These are phyloP conservation scores for Jordanella pulchra DNA, from an alignment of 2,797 vertebrate genomes.

Conservation along the genomic window DNA sequence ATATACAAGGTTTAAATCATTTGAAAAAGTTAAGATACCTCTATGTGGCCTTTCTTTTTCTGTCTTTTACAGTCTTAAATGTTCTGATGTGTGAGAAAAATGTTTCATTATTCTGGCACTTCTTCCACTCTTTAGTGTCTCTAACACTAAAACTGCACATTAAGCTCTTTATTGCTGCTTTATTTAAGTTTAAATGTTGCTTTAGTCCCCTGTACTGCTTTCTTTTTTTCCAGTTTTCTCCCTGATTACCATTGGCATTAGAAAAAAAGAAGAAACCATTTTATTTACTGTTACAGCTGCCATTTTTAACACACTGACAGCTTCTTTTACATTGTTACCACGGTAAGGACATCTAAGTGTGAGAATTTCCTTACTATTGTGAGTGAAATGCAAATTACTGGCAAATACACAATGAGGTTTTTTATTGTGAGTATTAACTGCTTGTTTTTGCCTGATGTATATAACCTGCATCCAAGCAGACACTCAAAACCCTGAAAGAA, in stretches of 20 bases:
- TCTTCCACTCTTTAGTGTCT: no score
- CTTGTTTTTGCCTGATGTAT: constrained; percentile 1
- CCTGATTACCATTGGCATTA: not conserved
- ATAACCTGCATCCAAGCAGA: constrained; percentile 3
- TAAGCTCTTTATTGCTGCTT: no score
- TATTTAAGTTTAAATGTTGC: no score
- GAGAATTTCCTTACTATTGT: constrained; percentile 35
- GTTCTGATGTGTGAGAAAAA: no score
- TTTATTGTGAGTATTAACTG: constrained; percentile 24
- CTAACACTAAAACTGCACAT: no score
- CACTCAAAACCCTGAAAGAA: constrained; percentile 31
- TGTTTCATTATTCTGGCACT: no score
- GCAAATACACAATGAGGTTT: not conserved
- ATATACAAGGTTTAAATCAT: no score
- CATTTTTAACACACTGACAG: constrained; percentile 9
- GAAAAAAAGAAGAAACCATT: constrained; percentile 29
- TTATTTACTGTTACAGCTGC: constrained; percentile 7
- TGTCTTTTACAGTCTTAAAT: no score
- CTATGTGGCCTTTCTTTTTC: no score
- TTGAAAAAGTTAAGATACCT: no score
- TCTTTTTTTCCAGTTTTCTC: constrained; percentile 7
- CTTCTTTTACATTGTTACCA: constrained; percentile 16
- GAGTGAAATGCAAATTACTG: constrained; percentile 4
- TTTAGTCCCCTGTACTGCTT: not conserved
- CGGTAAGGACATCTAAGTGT: constrained; percentile 44